Percentiles rank a stretch among this genome's conserved stretches.
Evolutionary conservation across 1,140 invertebrate species (phyloP).

Genomic region (Oreohelix idahoensis): DNA sequence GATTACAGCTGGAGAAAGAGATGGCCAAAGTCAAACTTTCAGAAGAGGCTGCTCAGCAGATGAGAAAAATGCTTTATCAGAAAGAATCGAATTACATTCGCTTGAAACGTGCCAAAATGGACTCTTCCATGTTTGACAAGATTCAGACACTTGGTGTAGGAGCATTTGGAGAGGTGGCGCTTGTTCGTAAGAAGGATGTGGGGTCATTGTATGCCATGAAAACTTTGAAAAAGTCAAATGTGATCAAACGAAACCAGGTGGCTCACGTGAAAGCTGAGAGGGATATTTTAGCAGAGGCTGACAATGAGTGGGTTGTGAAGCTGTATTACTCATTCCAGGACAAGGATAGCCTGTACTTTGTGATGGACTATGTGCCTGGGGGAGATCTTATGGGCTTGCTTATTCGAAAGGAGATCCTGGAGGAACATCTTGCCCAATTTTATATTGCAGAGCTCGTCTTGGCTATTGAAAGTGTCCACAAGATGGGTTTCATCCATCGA

Average conservation of each 20-base stretch:
- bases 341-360: slow-evolving; percentile 97
- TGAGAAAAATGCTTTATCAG: slow-evolving; percentile 96
- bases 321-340: slow-evolving; percentile 97
- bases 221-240: slow-evolving; percentile 95
- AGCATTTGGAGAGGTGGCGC: slow-evolving; percentile 97
- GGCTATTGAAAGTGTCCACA: slow-evolving; percentile 99
- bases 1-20: slow-evolving; percentile 94
- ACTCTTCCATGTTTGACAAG: slow-evolving; percentile 97
- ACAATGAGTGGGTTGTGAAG: slow-evolving; percentile 99
- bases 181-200: slow-evolving; percentile 94
- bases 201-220: slow-evolving; percentile 99
- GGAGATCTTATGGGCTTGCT: slow-evolving; percentile 98
- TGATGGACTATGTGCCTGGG: slow-evolving; percentile 99
- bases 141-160: slow-evolving; percentile 92
- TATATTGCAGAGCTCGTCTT: slow-evolving; percentile 98
- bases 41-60: slow-evolving; percentile 74
- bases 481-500: slow-evolving; percentile 97
- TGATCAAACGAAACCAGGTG: slow-evolving; percentile 96
- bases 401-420: slow-evolving; percentile 83
- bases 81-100: slow-evolving; percentile 98
- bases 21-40: slow-evolving; percentile 83
- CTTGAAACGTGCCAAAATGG: slow-evolving; percentile 98
- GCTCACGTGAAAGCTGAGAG: slow-evolving; percentile 98
- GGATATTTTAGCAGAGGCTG: slow-evolving; percentile 98
- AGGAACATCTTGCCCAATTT: slow-evolving; percentile 93